A percentile compares a stretch with the other conserved stretches of the same genome.
Evolutionary conservation across 2,113 vertebrate species (phyloP).

Genomic region (Manacus vitellinus): DNA sequence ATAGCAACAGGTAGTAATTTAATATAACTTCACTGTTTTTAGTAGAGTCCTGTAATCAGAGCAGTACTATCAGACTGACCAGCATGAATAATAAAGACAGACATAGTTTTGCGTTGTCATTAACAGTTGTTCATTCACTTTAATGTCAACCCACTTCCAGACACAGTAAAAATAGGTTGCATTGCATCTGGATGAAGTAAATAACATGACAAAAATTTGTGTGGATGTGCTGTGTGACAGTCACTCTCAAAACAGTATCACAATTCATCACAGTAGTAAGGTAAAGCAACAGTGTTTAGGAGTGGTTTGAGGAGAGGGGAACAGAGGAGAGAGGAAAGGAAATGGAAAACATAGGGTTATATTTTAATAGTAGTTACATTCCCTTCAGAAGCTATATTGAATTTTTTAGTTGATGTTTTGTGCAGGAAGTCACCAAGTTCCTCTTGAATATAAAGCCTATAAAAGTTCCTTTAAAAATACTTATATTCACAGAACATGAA

Average conservation of each 20-base stretch:
- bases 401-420: background rate
- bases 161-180: background rate
- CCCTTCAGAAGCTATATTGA: background rate
- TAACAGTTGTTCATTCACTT: background rate
- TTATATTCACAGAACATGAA: background rate
- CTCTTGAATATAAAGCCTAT: background rate
- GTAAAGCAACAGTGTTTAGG: background rate
- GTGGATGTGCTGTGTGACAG: background rate
- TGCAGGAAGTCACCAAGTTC: background rate
- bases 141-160: background rate
- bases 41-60: background rate
- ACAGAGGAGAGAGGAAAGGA: background rate
- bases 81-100: background rate
- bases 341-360: background rate
- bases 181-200: background rate
- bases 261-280: background rate
- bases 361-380: background rate
- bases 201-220: background rate
- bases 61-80: background rate
- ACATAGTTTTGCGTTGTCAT: background rate
- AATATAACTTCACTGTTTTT: background rate
- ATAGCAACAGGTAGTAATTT: background rate
- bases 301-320: background rate
- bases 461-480: background rate
- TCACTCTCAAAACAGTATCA: background rate